Evolutionary conservation across 2,888 invertebrate species (phyloP), one percentile per base, ranked within the genome.

Genomic region (Pediacus dermestoides): DNA sequence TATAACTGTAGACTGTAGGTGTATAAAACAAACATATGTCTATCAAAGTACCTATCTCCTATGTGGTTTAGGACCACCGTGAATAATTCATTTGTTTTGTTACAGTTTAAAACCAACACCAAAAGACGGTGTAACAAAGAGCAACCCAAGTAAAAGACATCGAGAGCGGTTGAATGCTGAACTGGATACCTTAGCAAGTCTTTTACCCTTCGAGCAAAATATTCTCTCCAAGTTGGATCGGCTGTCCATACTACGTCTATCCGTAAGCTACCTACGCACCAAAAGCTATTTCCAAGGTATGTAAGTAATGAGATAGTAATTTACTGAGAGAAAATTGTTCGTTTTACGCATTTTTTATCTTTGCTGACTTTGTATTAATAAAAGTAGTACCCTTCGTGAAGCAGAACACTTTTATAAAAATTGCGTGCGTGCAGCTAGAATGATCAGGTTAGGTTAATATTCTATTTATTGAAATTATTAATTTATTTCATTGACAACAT

Each of bases 231-330:
- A 99, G 74, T 77, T 99, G 67, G 99, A 99, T 77, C 84, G 99
- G 61, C 84, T 99, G 54, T 96, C 95, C 67, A 97, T 99, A 63
- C 80, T 99, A 58, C 81, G 99, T 66, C 82, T 99, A 50, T 94
- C 95, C 37, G 99, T 99, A 73, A 94, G 94, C 76, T 99, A 96
- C 72, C 81, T 99, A 58, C 83, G 97, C 62, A 97, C 95, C 65
- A 99, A 99, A 76, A 94, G 95, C 75, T 99, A 97, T 78, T 99
- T 99, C 76, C 95, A 96, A 88, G 94, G 97, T 97, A 73, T 48
- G 53, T n/a, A n/a, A n/a, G n/a, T n/a, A n/a, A n/a, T n/a, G n/a
- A n/a, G n/a, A n/a, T n/a, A n/a, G n/a, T n/a, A n/a, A n/a, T n/a
- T n/a, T n/a, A n/a, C n/a, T n/a, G n/a, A n/a, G n/a, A n/a, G n/a